phyloP scores from a whole-genome alignment of 2,888 invertebrate genomes.

The Brachylomia viminalis region DNA sequence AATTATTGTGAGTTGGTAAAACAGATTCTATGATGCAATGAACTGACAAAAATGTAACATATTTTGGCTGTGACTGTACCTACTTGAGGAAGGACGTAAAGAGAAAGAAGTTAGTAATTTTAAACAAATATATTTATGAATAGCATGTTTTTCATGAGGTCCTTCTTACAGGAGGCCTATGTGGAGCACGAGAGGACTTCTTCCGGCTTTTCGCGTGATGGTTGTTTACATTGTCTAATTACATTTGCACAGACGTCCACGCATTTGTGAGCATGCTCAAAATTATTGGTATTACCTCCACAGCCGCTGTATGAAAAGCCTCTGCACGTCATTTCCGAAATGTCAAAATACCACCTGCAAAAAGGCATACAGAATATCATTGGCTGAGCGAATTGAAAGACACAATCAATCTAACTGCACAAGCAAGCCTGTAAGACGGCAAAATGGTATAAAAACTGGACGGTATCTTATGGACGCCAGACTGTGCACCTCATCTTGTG shows the following conservation, averaged over 20 bases:
- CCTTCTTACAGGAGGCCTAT: not conserved
- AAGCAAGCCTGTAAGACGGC: not conserved
- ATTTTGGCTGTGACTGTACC: not conserved
- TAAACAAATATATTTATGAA: not conserved
- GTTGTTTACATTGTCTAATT: not conserved
- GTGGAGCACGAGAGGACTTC: not conserved
- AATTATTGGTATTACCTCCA: constrained; percentile 82
- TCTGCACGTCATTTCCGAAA: constrained; percentile 72
- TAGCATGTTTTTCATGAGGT: not conserved
- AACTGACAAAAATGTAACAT: not conserved
- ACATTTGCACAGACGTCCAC: not conserved
- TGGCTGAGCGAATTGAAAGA: not conserved
- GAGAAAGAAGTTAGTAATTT: not conserved
- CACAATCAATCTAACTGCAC: not conserved
- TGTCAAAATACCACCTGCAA: constrained; percentile 82
- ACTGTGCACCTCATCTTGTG: not conserved
- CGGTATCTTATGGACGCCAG: not conserved
- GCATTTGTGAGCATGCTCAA: constrained; percentile 40
- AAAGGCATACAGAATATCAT: not conserved
- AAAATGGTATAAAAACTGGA: not conserved
- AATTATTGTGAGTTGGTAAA: too few species aligned
- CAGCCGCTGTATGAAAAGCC: constrained; percentile 85
- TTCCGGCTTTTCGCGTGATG: too few species aligned
- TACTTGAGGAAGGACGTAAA: not conserved
- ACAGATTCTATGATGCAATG: not conserved